Evolutionary conservation across 92 coral and sea anemone genomes (phyloP).

Genomic region (Muricea muricata): DNA sequence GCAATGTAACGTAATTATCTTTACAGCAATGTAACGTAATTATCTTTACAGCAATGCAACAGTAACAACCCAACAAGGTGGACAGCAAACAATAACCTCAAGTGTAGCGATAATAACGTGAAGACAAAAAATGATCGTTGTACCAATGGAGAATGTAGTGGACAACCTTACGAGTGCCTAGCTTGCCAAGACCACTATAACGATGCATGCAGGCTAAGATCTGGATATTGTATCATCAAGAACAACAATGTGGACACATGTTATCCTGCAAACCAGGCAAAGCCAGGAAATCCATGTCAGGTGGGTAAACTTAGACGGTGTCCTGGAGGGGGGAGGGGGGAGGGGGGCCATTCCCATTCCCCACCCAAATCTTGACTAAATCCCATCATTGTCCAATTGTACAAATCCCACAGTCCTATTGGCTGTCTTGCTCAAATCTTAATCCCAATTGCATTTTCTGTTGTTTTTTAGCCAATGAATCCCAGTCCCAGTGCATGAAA

Average conservation of each 20-base stretch:
- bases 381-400: too few species aligned
- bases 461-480: too few species aligned
- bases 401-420: too few species aligned
- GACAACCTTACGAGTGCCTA: constrained; percentile 83
- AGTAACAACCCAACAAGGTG: constrained; percentile 76
- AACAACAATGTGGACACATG: constrained; percentile 68
- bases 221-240: constrained; percentile 76
- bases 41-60: constrained; percentile 77
- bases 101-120: constrained; percentile 79
- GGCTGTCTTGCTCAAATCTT: too few species aligned
- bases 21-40: not conserved
- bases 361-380: too few species aligned
- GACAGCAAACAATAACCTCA: constrained; percentile 83
- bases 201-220: constrained; percentile 75
- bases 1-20: not conserved
- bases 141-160: constrained; percentile 73
- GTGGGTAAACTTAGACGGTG: too few species aligned
- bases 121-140: constrained; percentile 86
- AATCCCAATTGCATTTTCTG: too few species aligned
- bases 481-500: too few species aligned
- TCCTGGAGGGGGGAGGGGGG: too few species aligned
- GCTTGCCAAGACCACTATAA: constrained; percentile 85
- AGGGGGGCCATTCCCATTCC: too few species aligned
- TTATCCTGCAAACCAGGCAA: constrained; percentile 63
- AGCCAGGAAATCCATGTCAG: constrained; percentile 93